Conservation (phyloP, 2,888 invertebrate genomes). For the Bugulina stolonifera region DNA sequence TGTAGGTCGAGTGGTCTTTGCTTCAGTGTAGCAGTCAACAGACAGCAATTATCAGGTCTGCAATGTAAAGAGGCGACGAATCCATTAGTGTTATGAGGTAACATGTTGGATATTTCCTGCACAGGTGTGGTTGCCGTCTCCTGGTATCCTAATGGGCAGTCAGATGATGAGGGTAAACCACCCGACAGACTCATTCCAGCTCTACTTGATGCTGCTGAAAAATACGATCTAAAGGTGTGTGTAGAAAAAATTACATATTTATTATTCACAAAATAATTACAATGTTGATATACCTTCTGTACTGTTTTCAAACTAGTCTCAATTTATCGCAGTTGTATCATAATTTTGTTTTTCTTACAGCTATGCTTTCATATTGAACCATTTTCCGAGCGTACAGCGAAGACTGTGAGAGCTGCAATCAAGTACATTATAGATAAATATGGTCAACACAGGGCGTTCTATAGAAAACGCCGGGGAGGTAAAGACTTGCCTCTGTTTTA, state of each 20-base stretch:
- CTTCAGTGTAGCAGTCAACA: too few relatives aligned
- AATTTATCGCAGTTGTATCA: too few relatives aligned
- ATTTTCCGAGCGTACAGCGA: conserved; percentile 51
- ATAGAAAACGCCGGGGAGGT: conserved; percentile 42
- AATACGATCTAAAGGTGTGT: conserved; percentile 46
- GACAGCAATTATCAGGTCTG: too few relatives aligned
- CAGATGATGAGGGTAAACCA: conserved; percentile 43
- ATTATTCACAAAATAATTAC: too few relatives aligned
- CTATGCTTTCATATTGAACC: conserved; percentile 62
- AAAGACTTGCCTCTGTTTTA: conserved; percentile 60
- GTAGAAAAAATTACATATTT: too few relatives aligned
- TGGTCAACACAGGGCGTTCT: conserved; percentile 59
- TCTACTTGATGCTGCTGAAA: conserved; percentile 45
- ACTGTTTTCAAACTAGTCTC: too few relatives aligned
- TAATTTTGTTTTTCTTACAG: too few relatives aligned
- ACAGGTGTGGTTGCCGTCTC: conserved; percentile 59
- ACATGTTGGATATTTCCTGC: too few relatives aligned
- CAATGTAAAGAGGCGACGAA: too few relatives aligned
- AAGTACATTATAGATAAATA: conserved; percentile 52
- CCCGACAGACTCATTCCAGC: conserved; percentile 41
- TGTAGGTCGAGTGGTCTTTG: too few relatives aligned
- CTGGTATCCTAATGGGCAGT: conserved; percentile 57
- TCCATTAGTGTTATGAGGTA: too few relatives aligned
- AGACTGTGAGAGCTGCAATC: conserved; percentile 47
- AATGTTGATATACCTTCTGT: too few relatives aligned